Percentiles rank a stretch among this genome's conserved stretches.
Evolutionary conservation across 2,888 invertebrate genomes (phyloP).

Genomic region (Netelia melanura): DNA sequence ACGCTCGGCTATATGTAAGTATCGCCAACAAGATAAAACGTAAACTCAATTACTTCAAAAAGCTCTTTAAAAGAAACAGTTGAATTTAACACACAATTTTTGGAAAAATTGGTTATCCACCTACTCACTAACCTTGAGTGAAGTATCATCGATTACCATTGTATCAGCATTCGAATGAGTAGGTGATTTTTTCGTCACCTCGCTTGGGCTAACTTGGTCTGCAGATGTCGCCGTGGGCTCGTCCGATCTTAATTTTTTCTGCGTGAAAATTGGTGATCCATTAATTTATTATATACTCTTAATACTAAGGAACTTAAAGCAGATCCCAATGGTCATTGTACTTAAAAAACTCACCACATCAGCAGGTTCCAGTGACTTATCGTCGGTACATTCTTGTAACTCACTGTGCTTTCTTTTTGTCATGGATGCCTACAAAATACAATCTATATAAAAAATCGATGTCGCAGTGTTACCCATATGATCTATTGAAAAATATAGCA

Average conservation of each 20-base stretch:
- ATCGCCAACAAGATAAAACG: too few relatives aligned
- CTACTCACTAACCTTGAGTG: conserved; percentile 33
- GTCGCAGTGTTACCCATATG: not conserved
- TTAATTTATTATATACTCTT: not conserved
- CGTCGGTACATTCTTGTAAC: conserved; percentile 26
- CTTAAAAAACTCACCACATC: conserved; percentile 48
- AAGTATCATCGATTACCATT: not conserved
- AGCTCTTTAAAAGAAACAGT: too few relatives aligned
- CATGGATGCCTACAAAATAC: conserved; percentile 31
- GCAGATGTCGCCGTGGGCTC: conserved; percentile 53
- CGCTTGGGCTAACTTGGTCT: conserved; percentile 50
- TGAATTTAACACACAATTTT: too few relatives aligned
- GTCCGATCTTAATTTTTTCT: conserved; percentile 73
- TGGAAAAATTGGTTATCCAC: too few relatives aligned
- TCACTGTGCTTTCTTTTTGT: conserved; percentile 61
- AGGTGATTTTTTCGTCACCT: not conserved
- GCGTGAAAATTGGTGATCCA: not conserved
- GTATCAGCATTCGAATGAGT: not conserved
- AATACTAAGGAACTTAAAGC: not conserved
- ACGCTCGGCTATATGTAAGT: too few relatives aligned
- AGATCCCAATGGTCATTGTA: not conserved
- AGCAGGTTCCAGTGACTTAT: conserved; percentile 49
- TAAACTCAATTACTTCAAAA: too few relatives aligned
- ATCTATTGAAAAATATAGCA: not conserved
- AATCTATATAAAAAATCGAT: not conserved